A percentile compares a stretch with the other conserved stretches of the same genome.
Conservation (phyloP, 2,113 vertebrate genomes). For the Phalacrocorax carbo region DNA sequence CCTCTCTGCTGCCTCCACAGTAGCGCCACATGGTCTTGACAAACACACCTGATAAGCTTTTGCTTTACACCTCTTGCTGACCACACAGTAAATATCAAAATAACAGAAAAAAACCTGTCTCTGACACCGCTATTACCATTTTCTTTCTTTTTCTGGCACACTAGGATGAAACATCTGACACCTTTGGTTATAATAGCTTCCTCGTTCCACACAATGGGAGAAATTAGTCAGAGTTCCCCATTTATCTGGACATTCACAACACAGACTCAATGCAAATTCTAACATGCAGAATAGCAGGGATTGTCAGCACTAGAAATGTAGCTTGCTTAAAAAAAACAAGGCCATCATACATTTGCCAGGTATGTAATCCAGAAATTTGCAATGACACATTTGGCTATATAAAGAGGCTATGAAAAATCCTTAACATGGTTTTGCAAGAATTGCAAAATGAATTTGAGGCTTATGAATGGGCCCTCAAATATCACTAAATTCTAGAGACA, state of each 20-base stretch:
- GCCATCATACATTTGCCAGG: not conserved
- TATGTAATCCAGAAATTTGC: not conserved
- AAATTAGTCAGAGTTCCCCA: not conserved
- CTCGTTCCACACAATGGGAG: fast-evolving
- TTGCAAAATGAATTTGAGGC: not conserved
- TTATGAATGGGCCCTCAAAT: not conserved
- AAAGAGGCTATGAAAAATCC: not conserved
- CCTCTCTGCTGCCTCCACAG: not conserved
- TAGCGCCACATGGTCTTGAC: not conserved
- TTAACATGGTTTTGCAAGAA: not conserved
- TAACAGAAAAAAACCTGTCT: not conserved
- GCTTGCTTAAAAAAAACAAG: not conserved
- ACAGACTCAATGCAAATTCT: not conserved
- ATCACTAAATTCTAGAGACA: not conserved
- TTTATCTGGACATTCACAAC: not conserved
- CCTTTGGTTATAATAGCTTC: not conserved
- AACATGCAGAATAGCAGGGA: not conserved
- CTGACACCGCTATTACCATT: no score
- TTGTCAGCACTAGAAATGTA: not conserved
- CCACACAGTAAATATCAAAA: not conserved
- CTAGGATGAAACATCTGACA: not conserved
- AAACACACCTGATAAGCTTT: not conserved
- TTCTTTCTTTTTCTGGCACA: not conserved
- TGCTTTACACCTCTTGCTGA: not conserved
- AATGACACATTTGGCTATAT: fast-evolving